phyloP scores from a whole-genome alignment of 2,113 vertebrate genomes.

The Pachypanchax playfairii region DNA sequence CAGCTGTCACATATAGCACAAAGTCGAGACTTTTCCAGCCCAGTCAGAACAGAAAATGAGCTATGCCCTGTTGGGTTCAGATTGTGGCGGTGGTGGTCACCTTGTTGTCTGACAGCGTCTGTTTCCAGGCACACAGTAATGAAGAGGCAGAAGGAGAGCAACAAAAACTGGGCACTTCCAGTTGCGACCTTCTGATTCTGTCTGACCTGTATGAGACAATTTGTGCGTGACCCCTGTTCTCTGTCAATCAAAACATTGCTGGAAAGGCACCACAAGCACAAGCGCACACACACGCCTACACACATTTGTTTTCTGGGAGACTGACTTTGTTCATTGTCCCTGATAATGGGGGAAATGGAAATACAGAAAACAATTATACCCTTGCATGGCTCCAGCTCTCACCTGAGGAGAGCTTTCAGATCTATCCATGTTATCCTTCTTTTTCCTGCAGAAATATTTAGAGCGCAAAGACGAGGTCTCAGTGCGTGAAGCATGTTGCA shows the following conservation, averaged over 20 bases:
- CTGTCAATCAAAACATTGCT: constrained; percentile 58
- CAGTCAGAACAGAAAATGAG: constrained; percentile 32
- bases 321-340: constrained; percentile 51
- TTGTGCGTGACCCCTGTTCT: constrained; percentile 53
- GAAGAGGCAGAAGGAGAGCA: constrained; percentile 40
- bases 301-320: constrained; percentile 51
- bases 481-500: constrained; percentile 56
- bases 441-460: constrained; percentile 77
- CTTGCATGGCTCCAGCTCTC: constrained; percentile 66
- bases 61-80: constrained; percentile 24
- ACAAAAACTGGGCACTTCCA: constrained; percentile 40
- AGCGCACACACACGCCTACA: constrained; percentile 2
- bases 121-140: constrained; percentile 41
- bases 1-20: neutral
- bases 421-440: constrained; percentile 63
- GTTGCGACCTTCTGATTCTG: constrained; percentile 43
- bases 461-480: constrained; percentile 58
- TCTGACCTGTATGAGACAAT: constrained; percentile 52
- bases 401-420: constrained; percentile 68
- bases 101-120: constrained; percentile 35
- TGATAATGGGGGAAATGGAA: constrained; percentile 67
- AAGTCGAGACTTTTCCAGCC: constrained; percentile 14
- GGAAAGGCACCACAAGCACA: constrained; percentile 10
- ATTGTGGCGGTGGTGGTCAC: constrained; percentile 32
- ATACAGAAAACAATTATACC: constrained; percentile 79